Conservation (phyloP, 2,113 vertebrate genomes). For the Rallus limicola region DNA sequence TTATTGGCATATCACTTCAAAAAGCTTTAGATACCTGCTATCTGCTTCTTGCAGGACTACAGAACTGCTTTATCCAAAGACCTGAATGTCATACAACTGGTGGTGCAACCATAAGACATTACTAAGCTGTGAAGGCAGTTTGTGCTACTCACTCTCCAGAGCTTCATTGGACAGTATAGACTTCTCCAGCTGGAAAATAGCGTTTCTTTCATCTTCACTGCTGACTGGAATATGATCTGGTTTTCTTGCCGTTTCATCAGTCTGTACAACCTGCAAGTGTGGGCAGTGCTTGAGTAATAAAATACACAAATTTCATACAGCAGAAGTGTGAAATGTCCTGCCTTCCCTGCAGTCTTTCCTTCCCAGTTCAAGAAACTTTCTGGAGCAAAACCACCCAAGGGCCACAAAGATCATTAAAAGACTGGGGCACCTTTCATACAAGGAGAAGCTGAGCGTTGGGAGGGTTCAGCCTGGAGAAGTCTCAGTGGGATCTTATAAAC, state of each 20-base stretch:
- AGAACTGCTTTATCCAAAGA: not conserved
- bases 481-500: not conserved
- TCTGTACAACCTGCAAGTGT: slow-evolving; percentile 88
- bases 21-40: not conserved
- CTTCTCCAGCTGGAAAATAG: slow-evolving; percentile 86
- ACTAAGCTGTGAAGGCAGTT: not conserved
- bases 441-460: not conserved
- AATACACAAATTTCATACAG: not conserved
- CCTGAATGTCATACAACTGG: not conserved
- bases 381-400: not conserved
- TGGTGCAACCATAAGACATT: not conserved
- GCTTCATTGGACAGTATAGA: slow-evolving; percentile 79
- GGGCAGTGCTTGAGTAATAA: not conserved
- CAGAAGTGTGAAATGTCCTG: not conserved
- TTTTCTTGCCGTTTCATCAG: slow-evolving; percentile 90
- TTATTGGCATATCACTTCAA: not conserved
- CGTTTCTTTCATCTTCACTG: slow-evolving; percentile 94
- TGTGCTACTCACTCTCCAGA: slow-evolving; percentile 82
- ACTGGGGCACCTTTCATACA: not conserved
- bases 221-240: slow-evolving; percentile 88
- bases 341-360: not conserved
- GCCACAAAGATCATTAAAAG: not conserved
- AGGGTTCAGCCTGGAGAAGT: not conserved
- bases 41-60: not conserved
- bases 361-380: not conserved